A percentile compares a stretch with the other conserved stretches of the same genome.
Evolutionary conservation across 1,140 invertebrate species (phyloP).

Genomic region (Bombus impatiens): DNA sequence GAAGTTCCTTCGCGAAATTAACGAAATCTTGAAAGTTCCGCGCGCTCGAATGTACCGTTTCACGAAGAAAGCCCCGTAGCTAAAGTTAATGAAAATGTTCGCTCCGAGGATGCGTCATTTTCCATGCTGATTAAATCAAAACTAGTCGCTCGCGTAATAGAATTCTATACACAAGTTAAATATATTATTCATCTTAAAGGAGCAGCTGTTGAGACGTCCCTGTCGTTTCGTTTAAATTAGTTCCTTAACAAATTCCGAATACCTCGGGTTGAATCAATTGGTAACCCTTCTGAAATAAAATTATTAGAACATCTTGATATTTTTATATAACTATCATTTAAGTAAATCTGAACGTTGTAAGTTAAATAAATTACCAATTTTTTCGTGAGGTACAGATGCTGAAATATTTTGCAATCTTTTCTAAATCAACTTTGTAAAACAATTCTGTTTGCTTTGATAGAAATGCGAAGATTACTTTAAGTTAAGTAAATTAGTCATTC

Average conservation of each 20-base stretch:
- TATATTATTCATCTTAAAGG: not conserved
- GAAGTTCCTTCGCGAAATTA: constrained; percentile 15
- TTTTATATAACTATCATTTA: not conserved
- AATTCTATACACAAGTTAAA: not conserved
- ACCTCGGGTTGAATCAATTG: not conserved
- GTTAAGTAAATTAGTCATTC: not conserved
- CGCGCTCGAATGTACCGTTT: not conserved
- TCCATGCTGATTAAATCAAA: not conserved
- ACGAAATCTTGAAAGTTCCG: constrained; percentile 13
- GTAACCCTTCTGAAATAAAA: not conserved
- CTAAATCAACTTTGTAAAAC: too few relatives aligned
- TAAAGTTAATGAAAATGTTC: not conserved
- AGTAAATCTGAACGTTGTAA: not conserved
- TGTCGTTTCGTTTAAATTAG: not conserved
- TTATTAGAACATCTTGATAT: not conserved
- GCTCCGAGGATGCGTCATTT: not conserved
- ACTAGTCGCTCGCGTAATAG: not conserved
- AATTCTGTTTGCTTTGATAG: too few relatives aligned
- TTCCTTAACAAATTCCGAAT: not conserved
- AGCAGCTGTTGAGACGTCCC: not conserved
- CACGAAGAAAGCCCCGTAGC: not conserved
- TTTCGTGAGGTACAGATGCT: too few relatives aligned
- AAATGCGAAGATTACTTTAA: not conserved
- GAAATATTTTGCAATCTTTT: too few relatives aligned
- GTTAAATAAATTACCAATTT: too few relatives aligned